Evolutionary conservation across 2,113 vertebrate species (phyloP), one percentile per base, ranked within the genome.

Genomic region (Eclectus roratus): DNA sequence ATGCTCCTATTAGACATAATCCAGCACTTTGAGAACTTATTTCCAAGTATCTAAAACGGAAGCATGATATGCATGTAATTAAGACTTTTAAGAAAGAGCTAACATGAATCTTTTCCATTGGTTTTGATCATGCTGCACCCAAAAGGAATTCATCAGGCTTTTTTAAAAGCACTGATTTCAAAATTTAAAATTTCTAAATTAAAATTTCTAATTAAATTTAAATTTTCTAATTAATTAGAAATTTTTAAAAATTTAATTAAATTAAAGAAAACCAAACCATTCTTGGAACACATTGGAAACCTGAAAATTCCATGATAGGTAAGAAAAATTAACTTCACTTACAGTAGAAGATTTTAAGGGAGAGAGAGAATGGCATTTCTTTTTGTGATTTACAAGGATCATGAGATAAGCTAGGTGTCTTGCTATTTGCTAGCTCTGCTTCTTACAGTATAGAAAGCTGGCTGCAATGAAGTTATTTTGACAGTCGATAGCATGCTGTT

Each of bases 11-110:
- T 93, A 91, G 80, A 87, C 65, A 79, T 89, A 96, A 93, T 96
- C 92, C 95, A 95, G 69, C 69, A 84, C 69, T 88, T 88, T 72
- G 49, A 71, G 85, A 89, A 87, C 72, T 93, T 93, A 93, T 86
- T 97, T 95, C 85, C 82, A 88, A 68, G 64, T 71, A 56, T 80
- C 80, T 93, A 93, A 94, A 94, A 95, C 44, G 73, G 80, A 96
- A 88, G 61, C 47, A 60, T 76, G 60, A 93, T 93, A 93, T 94
- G 79, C 65, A 81, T 89, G 73, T 61, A 58, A 91, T 94, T 94
- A 91, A 88, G 94, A 56, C 16, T 58, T 58, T 58, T 43, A 68
- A 93, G 83, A 82, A 82, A 74, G 55, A 86, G 29, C 19, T 41
- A 82, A 80, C 39, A 49, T 11, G 27, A 88, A 60, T 74, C 27